Base-by-base conservation (phyloP, 2,113 vertebrate species). In the Pardalotus punctatus region DNA sequence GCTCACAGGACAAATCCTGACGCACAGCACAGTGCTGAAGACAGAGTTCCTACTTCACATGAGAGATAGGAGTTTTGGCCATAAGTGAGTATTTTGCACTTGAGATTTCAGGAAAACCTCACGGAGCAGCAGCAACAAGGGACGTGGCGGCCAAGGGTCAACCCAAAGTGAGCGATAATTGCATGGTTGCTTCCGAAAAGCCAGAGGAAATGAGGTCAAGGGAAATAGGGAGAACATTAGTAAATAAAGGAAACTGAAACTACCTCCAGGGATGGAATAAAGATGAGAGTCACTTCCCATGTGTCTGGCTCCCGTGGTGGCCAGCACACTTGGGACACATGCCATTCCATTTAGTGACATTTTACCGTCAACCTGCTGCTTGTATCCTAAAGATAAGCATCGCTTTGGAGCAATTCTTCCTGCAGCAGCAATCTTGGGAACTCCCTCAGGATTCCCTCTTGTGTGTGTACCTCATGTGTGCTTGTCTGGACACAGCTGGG, bases 181-280 rank as follows among this genome's bases (percentile, higher is more conserved):
- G 88, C 92, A 88, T 0, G 43, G 92, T 27, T 92, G 93, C 94
- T 95, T 97, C 95, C 61, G 86, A 96, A 97, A 94, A 94, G 82
- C 69, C 1, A 0, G 72, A 96, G 96, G 96, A 96, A 96, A 96
- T 94, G 95, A 95, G 92, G 96, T 96, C 96, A 96, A 97, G 92
- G 94, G 96, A 96, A 97, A 97, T 93, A 96, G 90, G 96, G 90
- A 96, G 90, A 97, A 96, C 93, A 96, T 96, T 69, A 97, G 95
- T 95, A 95, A 96, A 95, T 94, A 95, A 95, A 97, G 96, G 96
- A 97, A 96, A 90, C 93, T 96, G 88, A 85, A 92, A 83, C 88
- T 83, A 96, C 90, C 92, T 95, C 96, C 82, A 95, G 93, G 96
- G 96, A 96, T 95, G 73, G 96, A 96, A 96, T 96, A 97, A 96